Base-by-base conservation (phyloP, 2,797 vertebrate species). In the Acomys russatus region DNA sequence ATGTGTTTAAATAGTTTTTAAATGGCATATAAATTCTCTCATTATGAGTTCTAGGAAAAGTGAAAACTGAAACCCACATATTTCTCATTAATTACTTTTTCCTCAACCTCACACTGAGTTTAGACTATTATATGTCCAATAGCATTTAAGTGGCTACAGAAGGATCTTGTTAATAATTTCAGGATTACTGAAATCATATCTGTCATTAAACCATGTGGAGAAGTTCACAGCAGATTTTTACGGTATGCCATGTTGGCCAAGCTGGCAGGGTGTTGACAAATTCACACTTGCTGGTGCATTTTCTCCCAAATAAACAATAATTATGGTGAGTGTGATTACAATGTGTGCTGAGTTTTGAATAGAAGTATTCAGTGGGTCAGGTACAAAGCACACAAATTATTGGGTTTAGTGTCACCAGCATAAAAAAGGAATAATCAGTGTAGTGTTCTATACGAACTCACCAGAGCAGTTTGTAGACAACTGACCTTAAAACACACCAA, bases 161-260 rank as follows among this genome's bases (percentile, higher is more conserved):
- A 11, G 18, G 44, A 74, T 93, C 86, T 94, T 0, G 0, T 33
- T 74, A 85, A 71, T 79, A 64, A 68, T 88, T 97, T 94, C 88
- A 71, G 70, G 30, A 88, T 96, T 87, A 51, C 59, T 92, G 94
- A 96, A 95, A 92, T 80, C 28, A 68, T 8, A 63, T 54, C 61
- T 73, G 33, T 49, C 56, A 96, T 83, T 59, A 96, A 96, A 95
- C 96, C 61, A 44, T 91, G 87, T 3, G 94, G 38, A 14, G 86
- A 88, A 56, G 66, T 9, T 92, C 88, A 84, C 56, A 1, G 54
- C 2, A 6, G 14, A 68, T 90, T 44, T 49, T 94, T 88, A 82
- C n/a, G 91, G 70, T 86, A 97, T 94, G 92, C 0, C 6, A 86
- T 56, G 96, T 96, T 49, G 56, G 28, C 22, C 44, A 93, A 38